phyloP scores from a whole-genome alignment of 2,113 vertebrate species.

The Procapra przewalskii region DNA sequence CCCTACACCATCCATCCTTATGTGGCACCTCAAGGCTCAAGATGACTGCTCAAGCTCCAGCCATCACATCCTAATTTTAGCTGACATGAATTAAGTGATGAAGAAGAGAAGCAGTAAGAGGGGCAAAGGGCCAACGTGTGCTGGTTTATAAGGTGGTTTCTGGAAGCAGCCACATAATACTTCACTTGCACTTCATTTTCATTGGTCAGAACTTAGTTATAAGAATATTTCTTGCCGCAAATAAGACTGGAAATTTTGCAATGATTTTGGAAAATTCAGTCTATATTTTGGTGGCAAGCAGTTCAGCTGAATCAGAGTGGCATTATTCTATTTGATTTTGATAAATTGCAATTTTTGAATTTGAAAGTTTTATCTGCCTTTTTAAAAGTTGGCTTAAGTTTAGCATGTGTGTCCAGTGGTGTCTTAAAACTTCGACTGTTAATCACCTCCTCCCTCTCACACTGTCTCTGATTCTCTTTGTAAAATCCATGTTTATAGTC shows the following conservation, averaged over 20 bases:
- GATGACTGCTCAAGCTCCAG: not conserved
- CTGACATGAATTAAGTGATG: not conserved
- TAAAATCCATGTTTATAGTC: not conserved
- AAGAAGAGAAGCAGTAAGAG: not conserved
- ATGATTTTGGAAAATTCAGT: not conserved
- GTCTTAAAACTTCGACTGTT: fast-evolving
- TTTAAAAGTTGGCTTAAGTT: not conserved
- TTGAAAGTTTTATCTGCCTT: not conserved
- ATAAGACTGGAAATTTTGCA: not conserved
- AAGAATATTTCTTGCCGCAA: not conserved
- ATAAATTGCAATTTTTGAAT: not conserved
- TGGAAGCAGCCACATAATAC: not conserved
- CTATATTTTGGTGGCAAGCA: not conserved
- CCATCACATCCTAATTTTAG: not conserved
- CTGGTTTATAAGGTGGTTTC: not conserved
- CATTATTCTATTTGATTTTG: not conserved
- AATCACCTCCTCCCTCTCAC: not conserved
- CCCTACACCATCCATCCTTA: not conserved
- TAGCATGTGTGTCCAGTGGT: not conserved
- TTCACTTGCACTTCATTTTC: not conserved
- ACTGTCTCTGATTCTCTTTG: not conserved
- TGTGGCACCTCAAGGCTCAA: not conserved
- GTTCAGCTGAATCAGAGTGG: not conserved
- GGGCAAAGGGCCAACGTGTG: too few relatives aligned
- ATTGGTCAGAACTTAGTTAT: not conserved